Evolutionary conservation across 1,140 invertebrate genomes (phyloP).

Genomic region (Bombus waltoni): DNA sequence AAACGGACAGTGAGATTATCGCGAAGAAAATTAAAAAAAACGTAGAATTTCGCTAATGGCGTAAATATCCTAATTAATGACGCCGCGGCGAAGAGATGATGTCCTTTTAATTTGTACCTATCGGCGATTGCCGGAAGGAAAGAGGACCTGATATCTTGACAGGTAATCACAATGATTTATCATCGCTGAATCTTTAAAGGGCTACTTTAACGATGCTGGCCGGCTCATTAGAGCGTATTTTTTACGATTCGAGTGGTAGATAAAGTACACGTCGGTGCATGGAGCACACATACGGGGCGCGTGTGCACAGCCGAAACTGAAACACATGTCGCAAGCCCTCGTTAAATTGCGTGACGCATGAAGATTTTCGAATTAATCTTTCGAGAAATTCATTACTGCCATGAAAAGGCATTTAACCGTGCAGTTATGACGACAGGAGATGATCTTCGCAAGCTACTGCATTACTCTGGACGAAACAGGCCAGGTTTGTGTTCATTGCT

Average conservation of each 20-base stretch:
- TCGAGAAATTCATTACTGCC: slow-evolving; percentile 51
- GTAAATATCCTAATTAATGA: slow-evolving; percentile 35
- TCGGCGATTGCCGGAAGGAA: slow-evolving; percentile 26
- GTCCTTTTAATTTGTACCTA: slow-evolving; percentile 40
- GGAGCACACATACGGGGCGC: neutral
- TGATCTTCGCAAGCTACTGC: slow-evolving; percentile 40
- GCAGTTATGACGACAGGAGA: slow-evolving; percentile 45
- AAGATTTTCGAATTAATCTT: slow-evolving; percentile 52
- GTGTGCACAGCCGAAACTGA: slow-evolving; percentile 22
- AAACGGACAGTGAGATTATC: neutral
- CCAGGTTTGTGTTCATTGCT: neutral
- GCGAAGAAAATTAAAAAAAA: neutral
- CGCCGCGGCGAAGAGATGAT: neutral
- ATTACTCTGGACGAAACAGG: slow-evolving; percentile 9
- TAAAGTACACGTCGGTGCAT: slow-evolving; percentile 24
- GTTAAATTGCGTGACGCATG: slow-evolving; percentile 56
- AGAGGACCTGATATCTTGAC: slow-evolving; percentile 35
- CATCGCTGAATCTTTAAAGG: slow-evolving; percentile 52
- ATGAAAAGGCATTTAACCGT: slow-evolving; percentile 28
- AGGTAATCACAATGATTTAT: slow-evolving; percentile 50
- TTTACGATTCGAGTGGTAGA: slow-evolving; percentile 46
- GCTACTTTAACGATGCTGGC: slow-evolving; percentile 43
- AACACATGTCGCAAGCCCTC: slow-evolving; percentile 40
- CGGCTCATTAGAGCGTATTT: slow-evolving; percentile 51
- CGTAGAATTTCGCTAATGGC: neutral